Evolutionary conservation across 2,113 vertebrate species (phyloP).

Genomic region (Perca fluviatilis): DNA sequence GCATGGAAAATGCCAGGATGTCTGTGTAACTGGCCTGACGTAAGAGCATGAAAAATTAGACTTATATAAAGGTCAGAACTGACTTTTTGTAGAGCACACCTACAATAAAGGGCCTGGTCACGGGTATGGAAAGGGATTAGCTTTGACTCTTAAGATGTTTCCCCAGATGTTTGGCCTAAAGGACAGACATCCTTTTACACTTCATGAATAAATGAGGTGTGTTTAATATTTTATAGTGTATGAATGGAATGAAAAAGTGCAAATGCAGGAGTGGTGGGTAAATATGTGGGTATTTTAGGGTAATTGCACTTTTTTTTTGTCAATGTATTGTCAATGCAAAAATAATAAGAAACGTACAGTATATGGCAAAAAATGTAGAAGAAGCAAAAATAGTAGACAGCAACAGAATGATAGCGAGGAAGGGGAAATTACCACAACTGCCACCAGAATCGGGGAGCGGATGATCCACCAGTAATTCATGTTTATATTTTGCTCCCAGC

Average conservation of each 20-base stretch:
- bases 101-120: conserved; percentile 1
- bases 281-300: not conserved
- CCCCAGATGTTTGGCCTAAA: not conserved
- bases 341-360: not conserved
- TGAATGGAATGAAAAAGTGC: conserved; percentile 10
- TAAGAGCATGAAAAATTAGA: conserved; percentile 50
- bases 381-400: not conserved
- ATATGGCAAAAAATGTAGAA: not conserved
- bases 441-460: conserved; percentile 91
- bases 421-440: conserved; percentile 90
- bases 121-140: not conserved
- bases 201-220: conserved; percentile 59
- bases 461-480: conserved; percentile 99
- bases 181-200: conserved; percentile 20
- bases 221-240: conserved; percentile 55
- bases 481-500: conserved; percentile 92
- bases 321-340: not conserved
- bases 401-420: conserved; percentile 7
- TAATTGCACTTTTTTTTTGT: not conserved
- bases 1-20: conserved; percentile 69
- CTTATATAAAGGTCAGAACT: conserved; percentile 39
- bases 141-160: too few relatives aligned
- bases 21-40: conserved; percentile 49
- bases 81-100: conserved; percentile 42
- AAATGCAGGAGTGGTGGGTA: not conserved